Percentiles rank a stretch among this genome's conserved stretches.
Evolutionary conservation across 2,797 vertebrate genomes (phyloP).

Genomic region (Serranus cabrilla): DNA sequence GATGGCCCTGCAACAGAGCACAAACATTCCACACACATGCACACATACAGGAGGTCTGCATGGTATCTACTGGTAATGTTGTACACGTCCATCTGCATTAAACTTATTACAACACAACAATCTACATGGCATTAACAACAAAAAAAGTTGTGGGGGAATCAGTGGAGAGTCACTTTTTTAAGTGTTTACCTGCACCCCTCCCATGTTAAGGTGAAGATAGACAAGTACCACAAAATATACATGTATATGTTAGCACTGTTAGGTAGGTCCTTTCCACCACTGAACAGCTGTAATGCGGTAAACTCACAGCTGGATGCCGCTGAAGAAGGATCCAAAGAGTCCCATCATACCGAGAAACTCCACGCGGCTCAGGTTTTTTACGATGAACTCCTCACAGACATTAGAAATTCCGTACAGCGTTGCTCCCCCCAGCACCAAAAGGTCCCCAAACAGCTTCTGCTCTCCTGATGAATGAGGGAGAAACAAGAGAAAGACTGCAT

Average conservation of each 20-base stretch:
- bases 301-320: constrained; percentile 96
- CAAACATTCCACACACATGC: neutral
- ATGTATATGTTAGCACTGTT: neutral
- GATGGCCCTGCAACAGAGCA: constrained; percentile 89
- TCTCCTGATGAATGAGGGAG: constrained; percentile 82
- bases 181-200: neutral
- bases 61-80: neutral
- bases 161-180: no score
- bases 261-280: neutral
- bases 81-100: no score
- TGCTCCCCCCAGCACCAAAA: constrained; percentile 93
- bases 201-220: neutral
- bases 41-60: neutral
- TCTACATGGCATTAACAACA: no score
- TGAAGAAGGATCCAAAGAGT: constrained; percentile 97
- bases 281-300: neutral
- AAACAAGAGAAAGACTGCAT: neutral
- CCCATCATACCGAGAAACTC: constrained; percentile 97
- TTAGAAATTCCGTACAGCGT: constrained; percentile 94
- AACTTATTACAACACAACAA: neutral
- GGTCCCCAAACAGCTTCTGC: constrained; percentile 94
- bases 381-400: constrained; percentile 95
- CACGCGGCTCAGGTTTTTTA: constrained; percentile 93
- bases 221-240: neutral
- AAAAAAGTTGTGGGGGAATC: no score